A percentile compares a stretch with the other conserved stretches of the same genome.
Evolutionary conservation across 2,888 invertebrate species (phyloP).

Genomic region (Limnephilus lunatus): DNA sequence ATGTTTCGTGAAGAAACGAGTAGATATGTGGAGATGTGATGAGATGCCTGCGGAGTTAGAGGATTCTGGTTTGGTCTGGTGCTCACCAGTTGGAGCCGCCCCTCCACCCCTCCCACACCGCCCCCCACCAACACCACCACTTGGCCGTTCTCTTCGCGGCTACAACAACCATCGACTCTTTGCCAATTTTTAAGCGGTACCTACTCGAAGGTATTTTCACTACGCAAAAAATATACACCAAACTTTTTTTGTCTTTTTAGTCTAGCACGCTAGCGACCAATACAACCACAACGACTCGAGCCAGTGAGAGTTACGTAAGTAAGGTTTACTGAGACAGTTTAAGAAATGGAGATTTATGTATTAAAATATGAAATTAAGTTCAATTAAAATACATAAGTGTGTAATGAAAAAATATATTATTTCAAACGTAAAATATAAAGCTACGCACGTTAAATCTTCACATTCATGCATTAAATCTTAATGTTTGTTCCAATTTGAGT

Average conservation of each 20-base stretch:
- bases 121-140: neutral
- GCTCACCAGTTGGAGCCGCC: slow-evolving; percentile 10
- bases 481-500: neutral
- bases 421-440: neutral
- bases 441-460: neutral
- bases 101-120: neutral
- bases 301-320: neutral
- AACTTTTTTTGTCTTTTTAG: neutral
- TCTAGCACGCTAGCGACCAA: neutral
- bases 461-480: neutral
- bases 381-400: neutral
- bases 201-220: slow-evolving; percentile 16
- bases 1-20: slow-evolving; percentile 7
- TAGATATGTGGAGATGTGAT: slow-evolving; percentile 14
- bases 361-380: neutral
- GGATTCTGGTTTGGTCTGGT: slow-evolving; percentile 42
- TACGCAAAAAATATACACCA: neutral
- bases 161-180: slow-evolving; percentile 23
- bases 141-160: slow-evolving; percentile 30
- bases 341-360: neutral
- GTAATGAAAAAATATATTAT: neutral
- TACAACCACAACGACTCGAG: neutral
- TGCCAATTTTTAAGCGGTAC: slow-evolving; percentile 32
- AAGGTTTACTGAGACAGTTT: neutral
- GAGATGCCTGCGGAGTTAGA: slow-evolving; percentile 4